Evolutionary conservation across 2,113 vertebrate genomes (phyloP), one percentile per base, ranked within the genome.

Genomic region (Lates calcarifer): DNA sequence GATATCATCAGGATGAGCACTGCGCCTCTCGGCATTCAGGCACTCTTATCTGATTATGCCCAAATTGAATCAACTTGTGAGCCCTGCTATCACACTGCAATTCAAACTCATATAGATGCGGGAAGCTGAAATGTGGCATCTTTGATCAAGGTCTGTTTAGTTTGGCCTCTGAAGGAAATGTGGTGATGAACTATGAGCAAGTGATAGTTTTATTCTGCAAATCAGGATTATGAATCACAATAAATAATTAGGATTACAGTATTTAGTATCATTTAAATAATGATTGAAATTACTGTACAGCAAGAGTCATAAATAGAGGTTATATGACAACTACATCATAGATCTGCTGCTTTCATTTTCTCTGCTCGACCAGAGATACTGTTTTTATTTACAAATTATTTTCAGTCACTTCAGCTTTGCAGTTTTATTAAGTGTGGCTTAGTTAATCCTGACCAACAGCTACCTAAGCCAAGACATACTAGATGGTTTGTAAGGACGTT

Each of bases 11-110:
- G 62, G 31, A 62, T 31, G 74, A 82, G 58, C 6, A 39, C 74
- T 2, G 61, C 0, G 43, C 67, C 78, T 82, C 75, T 43, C 47
- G 1, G 71, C 60, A 43, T 86, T 85, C 77, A 86, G 74, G 65
- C 28, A 13, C 84, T 80, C 76, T 86, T 45, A 90, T 93, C 76
- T 24, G 62, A 89, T 93, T 87, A 84, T 58, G 1, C 0, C 24
- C 35, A 87, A 91, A 94, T 94, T 41, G 47, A 86, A 86, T 94
- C 77, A 79, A 49, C 24, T 33, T 45, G 28, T 26, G 41, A 74
- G 67, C 74, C 67, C 51, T n/a, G 35, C 55, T 55, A 35, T 87
- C 68, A 2, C 51, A 9, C 74, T 68, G 67, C 82, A 74, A 22
- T 75, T 67, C 57, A 72, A 74, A 70, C 64, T 77, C 51, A 33